Conservation (phyloP, 1,140 invertebrate species). For the Ostrea edulis region DNA sequence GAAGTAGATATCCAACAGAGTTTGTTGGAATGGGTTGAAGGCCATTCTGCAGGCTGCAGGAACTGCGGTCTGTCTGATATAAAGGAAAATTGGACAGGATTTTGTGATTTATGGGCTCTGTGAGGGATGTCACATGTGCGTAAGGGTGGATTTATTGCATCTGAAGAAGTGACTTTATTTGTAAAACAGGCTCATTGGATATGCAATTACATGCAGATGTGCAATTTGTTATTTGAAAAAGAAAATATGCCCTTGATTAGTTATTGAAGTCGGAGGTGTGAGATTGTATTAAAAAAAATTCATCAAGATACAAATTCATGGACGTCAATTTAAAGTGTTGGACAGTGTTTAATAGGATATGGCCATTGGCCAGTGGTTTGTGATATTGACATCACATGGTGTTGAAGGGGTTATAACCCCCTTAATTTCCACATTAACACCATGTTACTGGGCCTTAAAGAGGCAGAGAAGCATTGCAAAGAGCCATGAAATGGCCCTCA, state of each 20-base stretch:
- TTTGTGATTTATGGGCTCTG: constrained; percentile 7
- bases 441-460: constrained; percentile 25
- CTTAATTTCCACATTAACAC: constrained; percentile 28
- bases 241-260: neutral
- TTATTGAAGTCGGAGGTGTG: neutral
- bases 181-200: neutral
- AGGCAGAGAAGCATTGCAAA: neutral
- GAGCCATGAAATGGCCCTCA: constrained; percentile 14
- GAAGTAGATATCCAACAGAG: neutral
- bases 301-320: neutral
- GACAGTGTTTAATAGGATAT: constrained; percentile 9
- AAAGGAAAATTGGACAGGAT: neutral
- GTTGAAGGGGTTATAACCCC: constrained; percentile 2
- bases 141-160: constrained; percentile 35
- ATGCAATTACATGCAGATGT: constrained; percentile 37
- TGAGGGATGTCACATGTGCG: constrained; percentile 34
- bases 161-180: constrained; percentile 18
- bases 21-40: neutral
- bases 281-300: constrained; percentile 3
- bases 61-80: neutral
- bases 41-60: neutral
- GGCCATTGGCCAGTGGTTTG: neutral
- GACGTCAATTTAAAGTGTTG: neutral
- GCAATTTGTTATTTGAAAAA: constrained; percentile 2
- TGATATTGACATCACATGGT: neutral